phyloP scores from a whole-genome alignment of 2,888 invertebrate genomes.

The Mesorhabditis spiculigera region DNA sequence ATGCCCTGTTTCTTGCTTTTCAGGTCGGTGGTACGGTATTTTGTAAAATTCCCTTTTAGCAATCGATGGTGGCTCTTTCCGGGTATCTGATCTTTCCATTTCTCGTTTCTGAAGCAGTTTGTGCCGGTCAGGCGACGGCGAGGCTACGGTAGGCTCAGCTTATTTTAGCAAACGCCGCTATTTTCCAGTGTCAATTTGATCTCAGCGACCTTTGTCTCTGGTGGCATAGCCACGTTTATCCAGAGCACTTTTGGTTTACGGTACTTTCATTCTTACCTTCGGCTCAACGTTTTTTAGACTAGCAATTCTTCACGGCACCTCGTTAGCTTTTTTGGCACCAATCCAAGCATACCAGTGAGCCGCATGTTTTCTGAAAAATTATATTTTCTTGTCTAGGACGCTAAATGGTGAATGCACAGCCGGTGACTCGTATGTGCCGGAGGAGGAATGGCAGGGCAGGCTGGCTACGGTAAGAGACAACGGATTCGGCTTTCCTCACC shows the following conservation, averaged over 20 bases:
- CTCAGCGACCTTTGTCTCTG: not conserved
- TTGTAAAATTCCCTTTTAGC: not conserved
- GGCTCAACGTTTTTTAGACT: not conserved
- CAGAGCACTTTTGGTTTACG: not conserved
- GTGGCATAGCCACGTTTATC: not conserved
- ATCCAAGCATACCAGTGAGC: not conserved
- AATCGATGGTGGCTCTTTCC: not conserved
- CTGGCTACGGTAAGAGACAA: not conserved
- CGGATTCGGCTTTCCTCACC: not conserved
- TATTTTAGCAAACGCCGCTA: too few species aligned
- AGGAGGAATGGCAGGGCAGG: not conserved
- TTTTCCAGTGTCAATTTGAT: not conserved
- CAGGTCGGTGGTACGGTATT: not conserved
- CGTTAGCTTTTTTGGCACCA: not conserved
- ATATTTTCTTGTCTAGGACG: not conserved
- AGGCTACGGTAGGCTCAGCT: not conserved
- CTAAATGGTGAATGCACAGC: not conserved
- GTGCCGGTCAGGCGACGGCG: not conserved
- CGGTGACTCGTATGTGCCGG: not conserved
- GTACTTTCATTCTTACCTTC: not conserved
- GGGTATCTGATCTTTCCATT: not conserved
- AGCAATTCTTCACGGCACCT: not conserved
- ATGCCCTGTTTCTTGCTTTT: conserved; percentile 1
- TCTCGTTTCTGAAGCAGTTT: not conserved
- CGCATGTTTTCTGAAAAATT: too few species aligned